Conservation (phyloP, 2,888 invertebrate species). For the Cyclophora albipunctata region DNA sequence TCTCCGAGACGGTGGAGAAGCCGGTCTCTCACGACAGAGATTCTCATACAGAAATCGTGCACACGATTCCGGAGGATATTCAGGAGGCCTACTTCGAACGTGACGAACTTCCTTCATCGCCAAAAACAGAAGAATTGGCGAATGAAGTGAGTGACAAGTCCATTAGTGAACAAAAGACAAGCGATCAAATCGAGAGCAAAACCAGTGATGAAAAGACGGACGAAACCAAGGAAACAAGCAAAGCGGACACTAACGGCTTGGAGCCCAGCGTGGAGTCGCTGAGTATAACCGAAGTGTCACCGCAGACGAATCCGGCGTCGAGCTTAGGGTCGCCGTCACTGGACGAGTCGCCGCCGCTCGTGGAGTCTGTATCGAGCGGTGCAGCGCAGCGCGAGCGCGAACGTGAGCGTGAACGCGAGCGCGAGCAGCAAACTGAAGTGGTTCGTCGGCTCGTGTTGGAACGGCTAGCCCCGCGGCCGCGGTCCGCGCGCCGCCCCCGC, state of each 20-base stretch:
- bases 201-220: slow-evolving; percentile 16
- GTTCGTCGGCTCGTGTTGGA: slow-evolving; percentile 90
- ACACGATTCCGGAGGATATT: slow-evolving; percentile 18
- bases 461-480: slow-evolving; percentile 65
- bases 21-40: slow-evolving; percentile 30
- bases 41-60: slow-evolving; percentile 17
- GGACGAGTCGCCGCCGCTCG: slow-evolving; percentile 49
- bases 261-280: slow-evolving; percentile 37
- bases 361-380: neutral
- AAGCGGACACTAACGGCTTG: slow-evolving; percentile 20
- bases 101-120: slow-evolving; percentile 3
- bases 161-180: slow-evolving; percentile 4
- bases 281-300: slow-evolving; percentile 52
- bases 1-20: slow-evolving; percentile 52
- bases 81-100: slow-evolving; percentile 10
- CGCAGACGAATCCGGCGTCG: slow-evolving; percentile 22
- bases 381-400: slow-evolving; percentile 8
- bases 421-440: slow-evolving; percentile 84
- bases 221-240: slow-evolving; percentile 12
- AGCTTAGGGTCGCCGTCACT: slow-evolving; percentile 40
- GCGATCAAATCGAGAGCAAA: slow-evolving; percentile 14
- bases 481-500: slow-evolving; percentile 27
- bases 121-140: slow-evolving; percentile 15
- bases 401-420: slow-evolving; percentile 17
- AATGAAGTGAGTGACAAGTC: slow-evolving; percentile 32